Conservation (phyloP, 1,140 invertebrate genomes). For the Hermetia illucens region DNA sequence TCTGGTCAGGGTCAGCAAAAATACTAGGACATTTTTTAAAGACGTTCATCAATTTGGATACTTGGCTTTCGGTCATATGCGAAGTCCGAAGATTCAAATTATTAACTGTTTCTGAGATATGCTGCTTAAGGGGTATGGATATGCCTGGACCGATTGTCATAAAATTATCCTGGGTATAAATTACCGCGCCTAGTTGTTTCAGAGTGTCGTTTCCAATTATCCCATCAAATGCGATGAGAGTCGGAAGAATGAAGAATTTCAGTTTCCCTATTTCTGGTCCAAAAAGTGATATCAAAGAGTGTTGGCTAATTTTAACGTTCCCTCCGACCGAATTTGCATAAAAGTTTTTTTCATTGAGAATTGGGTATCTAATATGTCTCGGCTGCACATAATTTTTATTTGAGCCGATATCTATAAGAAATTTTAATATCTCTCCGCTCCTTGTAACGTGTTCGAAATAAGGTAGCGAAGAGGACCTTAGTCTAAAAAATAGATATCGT, state of each 20-base stretch:
- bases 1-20: constrained; percentile 2
- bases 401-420: constrained; percentile 8
- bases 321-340: constrained; percentile 4
- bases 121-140: background rate
- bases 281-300: constrained; percentile 4
- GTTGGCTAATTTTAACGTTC: constrained; percentile 4
- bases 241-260: constrained; percentile 5
- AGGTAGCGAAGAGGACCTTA: constrained; percentile 8
- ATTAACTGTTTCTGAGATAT: constrained; percentile 3
- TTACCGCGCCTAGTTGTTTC: constrained; percentile 5
- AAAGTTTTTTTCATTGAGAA: constrained; percentile 4
- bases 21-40: constrained; percentile 2
- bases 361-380: background rate
- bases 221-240: constrained; percentile 2
- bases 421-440: constrained; percentile 4
- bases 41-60: constrained; percentile 1
- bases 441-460: constrained; percentile 4
- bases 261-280: background rate
- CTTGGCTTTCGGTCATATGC: constrained; percentile 2
- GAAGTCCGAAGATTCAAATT: background rate
- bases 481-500: constrained; percentile 9
- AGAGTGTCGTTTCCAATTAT: constrained; percentile 6
- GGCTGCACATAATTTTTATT: constrained; percentile 8
- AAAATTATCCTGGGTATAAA: constrained; percentile 1
- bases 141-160: background rate